These are phyloP conservation scores for Pandion haliaetus DNA, from an alignment of 2,113 vertebrate species.

Conservation along the genomic window DNA sequence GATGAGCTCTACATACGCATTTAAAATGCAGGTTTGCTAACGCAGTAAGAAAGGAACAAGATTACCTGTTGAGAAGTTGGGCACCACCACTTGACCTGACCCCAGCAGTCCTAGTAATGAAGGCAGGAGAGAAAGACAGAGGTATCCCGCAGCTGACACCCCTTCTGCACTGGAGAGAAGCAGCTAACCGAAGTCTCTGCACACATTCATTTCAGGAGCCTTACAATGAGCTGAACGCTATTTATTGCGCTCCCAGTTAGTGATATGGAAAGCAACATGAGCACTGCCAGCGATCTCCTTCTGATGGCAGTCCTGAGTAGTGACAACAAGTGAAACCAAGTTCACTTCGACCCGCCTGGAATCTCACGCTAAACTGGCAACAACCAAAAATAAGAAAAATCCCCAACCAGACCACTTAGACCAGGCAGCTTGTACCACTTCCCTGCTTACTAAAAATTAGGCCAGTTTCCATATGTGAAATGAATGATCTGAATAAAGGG, in stretches of 20 bases:
- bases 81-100: background rate
- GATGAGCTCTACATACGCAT: background rate
- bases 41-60: background rate
- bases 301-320: constrained; percentile 43
- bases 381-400: background rate
- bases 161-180: background rate
- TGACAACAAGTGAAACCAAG: background rate
- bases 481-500: background rate
- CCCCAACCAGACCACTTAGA: background rate
- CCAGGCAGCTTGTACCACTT: background rate
- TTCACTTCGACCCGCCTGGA: background rate
- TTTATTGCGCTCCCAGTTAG: background rate
- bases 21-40: background rate
- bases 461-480: background rate
- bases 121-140: background rate
- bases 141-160: background rate
- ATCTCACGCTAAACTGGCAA: background rate
- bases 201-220: constrained; percentile 41
- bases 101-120: background rate
- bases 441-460: background rate
- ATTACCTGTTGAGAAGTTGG: constrained; percentile 49
- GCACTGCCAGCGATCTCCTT: constrained; percentile 4
- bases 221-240: background rate
- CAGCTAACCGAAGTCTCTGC: background rate
- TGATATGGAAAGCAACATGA: background rate